Percentiles rank a stretch among this genome's conserved stretches.
Evolutionary conservation across 2,797 vertebrate genomes (phyloP).

Genomic region (Sciurus vulgaris): DNA sequence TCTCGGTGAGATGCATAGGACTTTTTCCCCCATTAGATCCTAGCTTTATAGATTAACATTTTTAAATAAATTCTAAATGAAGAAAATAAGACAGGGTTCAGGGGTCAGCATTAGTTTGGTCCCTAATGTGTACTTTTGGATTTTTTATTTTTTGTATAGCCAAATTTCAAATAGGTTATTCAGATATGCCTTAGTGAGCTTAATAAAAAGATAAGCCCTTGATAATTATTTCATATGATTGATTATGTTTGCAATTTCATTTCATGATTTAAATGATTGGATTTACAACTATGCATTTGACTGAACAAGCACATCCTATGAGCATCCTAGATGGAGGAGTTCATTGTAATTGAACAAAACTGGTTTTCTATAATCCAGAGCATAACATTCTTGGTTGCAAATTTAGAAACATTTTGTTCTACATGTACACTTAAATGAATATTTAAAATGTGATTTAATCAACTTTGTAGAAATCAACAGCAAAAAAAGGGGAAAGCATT

Average conservation of each 20-base stretch:
- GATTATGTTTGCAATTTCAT: neutral
- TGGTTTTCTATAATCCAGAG: neutral
- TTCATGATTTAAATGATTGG: constrained; percentile 48
- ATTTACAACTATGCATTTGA: constrained; percentile 9
- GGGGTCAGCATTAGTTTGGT: neutral
- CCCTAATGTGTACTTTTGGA: neutral
- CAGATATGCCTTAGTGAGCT: neutral
- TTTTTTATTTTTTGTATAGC: constrained; percentile 37
- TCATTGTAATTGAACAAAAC: neutral
- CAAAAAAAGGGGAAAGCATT: neutral
- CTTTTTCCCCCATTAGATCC: neutral
- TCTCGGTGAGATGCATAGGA: neutral
- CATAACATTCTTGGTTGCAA: neutral
- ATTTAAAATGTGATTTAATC: neutral
- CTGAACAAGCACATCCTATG: neutral
- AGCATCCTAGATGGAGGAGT: neutral
- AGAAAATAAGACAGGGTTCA: neutral
- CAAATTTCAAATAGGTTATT: neutral
- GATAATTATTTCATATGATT: neutral
- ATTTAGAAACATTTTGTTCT: neutral
- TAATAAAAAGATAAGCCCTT: neutral
- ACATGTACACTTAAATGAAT: neutral
- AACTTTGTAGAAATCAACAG: constrained; percentile 6
- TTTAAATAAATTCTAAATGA: neutral
- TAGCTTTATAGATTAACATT: neutral